Conservation (phyloP, 2,797 vertebrate genomes). For the Pseudocheirus occidentalis region DNA sequence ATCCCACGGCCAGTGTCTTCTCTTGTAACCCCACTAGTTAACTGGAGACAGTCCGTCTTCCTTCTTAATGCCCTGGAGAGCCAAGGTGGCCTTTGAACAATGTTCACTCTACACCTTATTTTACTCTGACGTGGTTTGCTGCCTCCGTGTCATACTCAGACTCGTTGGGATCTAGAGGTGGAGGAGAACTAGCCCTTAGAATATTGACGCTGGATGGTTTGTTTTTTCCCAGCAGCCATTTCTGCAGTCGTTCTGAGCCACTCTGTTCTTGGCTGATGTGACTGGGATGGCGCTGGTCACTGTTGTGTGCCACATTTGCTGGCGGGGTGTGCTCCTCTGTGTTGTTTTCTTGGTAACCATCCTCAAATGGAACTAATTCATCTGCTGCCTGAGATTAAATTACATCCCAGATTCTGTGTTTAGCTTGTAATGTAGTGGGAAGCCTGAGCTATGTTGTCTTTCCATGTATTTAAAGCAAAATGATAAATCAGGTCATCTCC, state of each 20-base stretch:
- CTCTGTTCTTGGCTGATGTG: not conserved
- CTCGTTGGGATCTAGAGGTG: not conserved
- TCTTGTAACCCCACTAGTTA: not conserved
- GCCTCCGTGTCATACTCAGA: not conserved
- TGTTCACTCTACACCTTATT: not conserved
- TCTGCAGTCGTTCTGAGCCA: not conserved
- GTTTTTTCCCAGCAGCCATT: not conserved
- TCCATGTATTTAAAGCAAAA: not conserved
- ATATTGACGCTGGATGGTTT: not conserved
- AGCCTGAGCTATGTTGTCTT: not conserved
- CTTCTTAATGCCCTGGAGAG: not conserved
- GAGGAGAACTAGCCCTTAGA: not conserved
- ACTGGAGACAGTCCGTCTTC: not conserved
- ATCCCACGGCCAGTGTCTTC: not conserved
- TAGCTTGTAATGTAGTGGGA: not conserved
- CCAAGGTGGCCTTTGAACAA: not conserved
- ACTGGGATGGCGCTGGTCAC: not conserved
- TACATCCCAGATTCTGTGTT: not conserved
- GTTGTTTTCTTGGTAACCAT: not conserved
- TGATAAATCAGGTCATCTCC: not conserved
- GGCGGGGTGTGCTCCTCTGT: not conserved
- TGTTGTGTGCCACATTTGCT: not conserved
- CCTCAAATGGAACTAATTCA: not conserved
- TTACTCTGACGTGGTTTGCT: not conserved
- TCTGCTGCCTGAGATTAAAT: not conserved